Evolutionary conservation across 2,888 invertebrate species (phyloP).

Genomic region (Nemotelus nigrinus): DNA sequence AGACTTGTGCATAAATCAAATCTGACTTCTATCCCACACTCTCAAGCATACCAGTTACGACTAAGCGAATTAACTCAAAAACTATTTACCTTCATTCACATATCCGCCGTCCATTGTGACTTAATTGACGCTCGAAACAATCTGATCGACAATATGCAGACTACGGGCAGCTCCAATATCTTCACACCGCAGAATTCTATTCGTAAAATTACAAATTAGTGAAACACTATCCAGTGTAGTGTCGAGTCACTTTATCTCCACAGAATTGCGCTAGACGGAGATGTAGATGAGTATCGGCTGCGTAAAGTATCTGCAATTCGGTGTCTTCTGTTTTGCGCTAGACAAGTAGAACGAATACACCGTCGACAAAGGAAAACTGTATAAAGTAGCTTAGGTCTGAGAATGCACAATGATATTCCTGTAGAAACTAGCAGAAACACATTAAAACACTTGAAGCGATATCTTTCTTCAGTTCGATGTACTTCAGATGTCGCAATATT

Average conservation of each 20-base stretch:
- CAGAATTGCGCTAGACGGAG: background rate
- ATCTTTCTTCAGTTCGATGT: conserved; percentile 32
- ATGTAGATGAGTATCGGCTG: no score
- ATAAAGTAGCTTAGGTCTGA: conserved; percentile 1
- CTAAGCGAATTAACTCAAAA: conserved; percentile 4
- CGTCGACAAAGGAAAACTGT: conserved; percentile 1
- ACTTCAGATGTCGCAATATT: conserved; percentile 35
- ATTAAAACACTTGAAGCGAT: conserved; percentile 39
- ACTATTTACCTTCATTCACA: conserved; percentile 62
- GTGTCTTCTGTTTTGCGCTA: conserved; percentile 18
- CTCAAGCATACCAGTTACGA: background rate
- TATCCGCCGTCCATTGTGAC: conserved; percentile 63
- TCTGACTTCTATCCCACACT: conserved; percentile 9
- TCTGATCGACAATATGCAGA: background rate
- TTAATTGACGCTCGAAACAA: background rate
- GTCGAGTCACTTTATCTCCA: conserved; percentile 25
- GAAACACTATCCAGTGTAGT: conserved; percentile 23
- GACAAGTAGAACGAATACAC: conserved; percentile 10
- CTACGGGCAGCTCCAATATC: background rate
- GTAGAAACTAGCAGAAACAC: conserved; percentile 15
- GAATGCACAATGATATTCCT: background rate
- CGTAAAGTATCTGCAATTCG: background rate
- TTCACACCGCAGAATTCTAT: background rate
- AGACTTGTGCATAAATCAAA: background rate
- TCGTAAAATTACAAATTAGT: background rate